A percentile compares a stretch with the other conserved stretches of the same genome.
Evolutionary conservation across 1,140 invertebrate genomes (phyloP).

Genomic region (Zaprionus lachaisei): DNA sequence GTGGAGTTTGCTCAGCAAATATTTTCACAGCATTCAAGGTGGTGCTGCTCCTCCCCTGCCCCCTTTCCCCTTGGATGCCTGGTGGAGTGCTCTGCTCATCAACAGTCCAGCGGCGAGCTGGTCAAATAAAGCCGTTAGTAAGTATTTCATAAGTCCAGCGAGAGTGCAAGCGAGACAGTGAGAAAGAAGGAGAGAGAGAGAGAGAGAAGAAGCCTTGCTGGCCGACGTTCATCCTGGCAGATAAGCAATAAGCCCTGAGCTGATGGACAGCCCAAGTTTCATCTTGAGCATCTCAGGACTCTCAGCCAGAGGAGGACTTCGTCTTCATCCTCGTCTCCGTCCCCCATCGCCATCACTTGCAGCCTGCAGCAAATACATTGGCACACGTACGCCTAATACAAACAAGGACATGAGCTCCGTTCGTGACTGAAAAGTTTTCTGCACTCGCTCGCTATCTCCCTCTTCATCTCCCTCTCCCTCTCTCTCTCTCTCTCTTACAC

Average conservation of each 20-base stretch:
- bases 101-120: constrained; percentile 70
- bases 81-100: constrained; percentile 49
- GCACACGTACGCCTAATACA: constrained; percentile 81
- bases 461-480: constrained; percentile 2
- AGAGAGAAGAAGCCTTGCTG: constrained; percentile 19
- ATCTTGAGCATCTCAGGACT: constrained; percentile 11
- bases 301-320: background rate
- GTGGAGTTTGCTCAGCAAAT: constrained; percentile 60
- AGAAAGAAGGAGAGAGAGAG: constrained; percentile 27
- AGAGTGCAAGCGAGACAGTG: constrained; percentile 30
- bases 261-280: constrained; percentile 75
- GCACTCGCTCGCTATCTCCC: constrained; percentile 39
- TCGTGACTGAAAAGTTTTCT: constrained; percentile 79
- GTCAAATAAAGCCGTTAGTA: constrained; percentile 80
- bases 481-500: background rate
- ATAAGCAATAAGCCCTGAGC: constrained; percentile 77
- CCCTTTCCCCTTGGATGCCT: background rate
- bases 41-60: background rate
- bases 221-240: constrained; percentile 37
- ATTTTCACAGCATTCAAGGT: constrained; percentile 62
- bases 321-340: background rate
- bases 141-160: constrained; percentile 77
- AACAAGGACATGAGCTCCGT: constrained; percentile 79
- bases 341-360: constrained; percentile 5
- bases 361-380: constrained; percentile 66